Conservation (phyloP, 2,113 vertebrate species). For the Brachypodius melanocephalos region DNA sequence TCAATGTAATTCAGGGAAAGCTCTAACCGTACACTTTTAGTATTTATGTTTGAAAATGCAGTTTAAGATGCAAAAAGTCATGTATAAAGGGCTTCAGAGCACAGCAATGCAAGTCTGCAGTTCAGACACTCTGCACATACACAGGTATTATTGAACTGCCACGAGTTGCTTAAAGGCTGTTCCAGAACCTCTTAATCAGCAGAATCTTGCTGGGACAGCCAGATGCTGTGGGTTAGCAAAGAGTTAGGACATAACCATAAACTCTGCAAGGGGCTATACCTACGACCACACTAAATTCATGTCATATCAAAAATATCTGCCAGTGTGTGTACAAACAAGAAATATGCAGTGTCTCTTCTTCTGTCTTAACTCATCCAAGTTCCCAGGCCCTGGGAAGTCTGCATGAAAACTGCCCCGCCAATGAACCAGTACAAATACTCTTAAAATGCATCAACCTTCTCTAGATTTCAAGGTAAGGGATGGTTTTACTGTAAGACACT, state of each 20-base stretch:
- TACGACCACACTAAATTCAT: fast-evolving
- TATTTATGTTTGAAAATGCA: background rate
- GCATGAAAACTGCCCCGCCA: background rate
- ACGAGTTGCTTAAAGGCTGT: background rate
- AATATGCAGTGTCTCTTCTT: background rate
- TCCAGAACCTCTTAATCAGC: background rate
- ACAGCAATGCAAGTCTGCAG: background rate
- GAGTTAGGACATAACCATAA: background rate
- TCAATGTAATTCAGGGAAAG: background rate
- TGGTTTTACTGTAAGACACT: background rate
- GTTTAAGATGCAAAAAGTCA: background rate
- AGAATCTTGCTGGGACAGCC: background rate
- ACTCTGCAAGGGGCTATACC: background rate
- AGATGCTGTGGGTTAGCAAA: background rate
- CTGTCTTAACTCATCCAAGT: background rate
- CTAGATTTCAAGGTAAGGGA: background rate
- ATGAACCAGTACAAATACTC: background rate
- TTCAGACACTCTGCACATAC: background rate
- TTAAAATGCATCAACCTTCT: background rate
- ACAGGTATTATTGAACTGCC: background rate
- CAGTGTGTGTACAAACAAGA: background rate
- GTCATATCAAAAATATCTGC: background rate
- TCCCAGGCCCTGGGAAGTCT: background rate
- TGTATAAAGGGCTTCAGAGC: background rate
- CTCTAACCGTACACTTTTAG: background rate